Conservation (phyloP, 2,797 vertebrate species). For the Linurgus olivaceus region DNA sequence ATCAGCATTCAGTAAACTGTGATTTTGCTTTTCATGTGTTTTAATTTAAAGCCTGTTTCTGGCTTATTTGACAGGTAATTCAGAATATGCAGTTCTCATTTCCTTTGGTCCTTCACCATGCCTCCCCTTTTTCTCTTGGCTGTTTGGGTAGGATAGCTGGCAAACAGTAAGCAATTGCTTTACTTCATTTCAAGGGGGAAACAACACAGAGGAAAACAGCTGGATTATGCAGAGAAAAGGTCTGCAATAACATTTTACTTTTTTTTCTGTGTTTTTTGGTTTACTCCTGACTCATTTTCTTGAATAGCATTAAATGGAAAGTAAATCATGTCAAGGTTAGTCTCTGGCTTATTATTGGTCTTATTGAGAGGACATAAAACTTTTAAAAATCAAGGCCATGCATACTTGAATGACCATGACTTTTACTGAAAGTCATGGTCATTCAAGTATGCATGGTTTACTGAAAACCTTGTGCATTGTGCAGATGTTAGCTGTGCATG, state of each 20-base stretch:
- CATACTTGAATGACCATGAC: neutral
- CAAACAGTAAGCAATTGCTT: neutral
- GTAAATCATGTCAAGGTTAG: neutral
- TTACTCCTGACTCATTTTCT: neutral
- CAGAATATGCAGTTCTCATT: neutral
- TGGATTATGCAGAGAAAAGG: neutral
- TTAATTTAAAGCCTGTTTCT: neutral
- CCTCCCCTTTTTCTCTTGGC: neutral
- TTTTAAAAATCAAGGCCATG: neutral
- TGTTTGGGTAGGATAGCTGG: neutral
- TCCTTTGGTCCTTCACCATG: neutral
- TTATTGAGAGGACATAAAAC: neutral
- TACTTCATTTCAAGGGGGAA: neutral
- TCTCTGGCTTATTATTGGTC: neutral
- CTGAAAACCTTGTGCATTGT: neutral
- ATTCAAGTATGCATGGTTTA: too few species aligned
- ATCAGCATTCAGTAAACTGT: neutral
- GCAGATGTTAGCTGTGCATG: neutral
- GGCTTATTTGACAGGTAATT: neutral
- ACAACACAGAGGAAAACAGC: neutral
- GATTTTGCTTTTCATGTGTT: neutral
- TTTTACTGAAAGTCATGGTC: too few species aligned
- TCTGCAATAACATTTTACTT: neutral
- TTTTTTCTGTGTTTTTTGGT: neutral
- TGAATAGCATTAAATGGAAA: neutral